A percentile compares a stretch with the other conserved stretches of the same genome.
phyloP scores from a whole-genome alignment of 1,140 invertebrate species.

The Tetragonula clypearis region DNA sequence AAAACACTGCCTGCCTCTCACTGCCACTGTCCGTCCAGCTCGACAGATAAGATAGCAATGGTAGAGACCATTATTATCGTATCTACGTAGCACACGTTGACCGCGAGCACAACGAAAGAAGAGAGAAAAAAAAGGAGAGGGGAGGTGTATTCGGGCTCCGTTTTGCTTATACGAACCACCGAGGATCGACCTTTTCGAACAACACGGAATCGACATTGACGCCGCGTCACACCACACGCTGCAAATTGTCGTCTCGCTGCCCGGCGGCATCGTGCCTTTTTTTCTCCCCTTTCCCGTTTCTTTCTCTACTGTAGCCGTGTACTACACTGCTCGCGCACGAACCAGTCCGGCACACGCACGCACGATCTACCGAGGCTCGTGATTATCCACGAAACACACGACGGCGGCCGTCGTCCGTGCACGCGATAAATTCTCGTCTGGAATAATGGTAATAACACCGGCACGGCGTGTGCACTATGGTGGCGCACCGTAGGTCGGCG shows the following conservation, averaged over 20 bases:
- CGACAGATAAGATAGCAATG: background rate
- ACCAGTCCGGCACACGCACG: background rate
- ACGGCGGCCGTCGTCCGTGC: background rate
- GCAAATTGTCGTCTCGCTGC: slow-evolving; percentile 15
- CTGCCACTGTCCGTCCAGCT: slow-evolving; percentile 30
- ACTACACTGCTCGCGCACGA: slow-evolving; percentile 34
- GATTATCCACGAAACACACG: background rate
- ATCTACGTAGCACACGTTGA: slow-evolving; percentile 37
- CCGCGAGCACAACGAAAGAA: slow-evolving; percentile 8
- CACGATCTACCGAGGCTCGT: background rate
- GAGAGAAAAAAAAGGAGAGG: background rate
- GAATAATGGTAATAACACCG: slow-evolving; percentile 40
- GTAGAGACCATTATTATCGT: slow-evolving; percentile 19
- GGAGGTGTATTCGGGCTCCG: background rate
- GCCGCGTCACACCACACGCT: slow-evolving; percentile 50
- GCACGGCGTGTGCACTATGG: slow-evolving; percentile 61
- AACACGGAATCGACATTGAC: slow-evolving; percentile 42
- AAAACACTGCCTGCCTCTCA: slow-evolving; percentile 40
- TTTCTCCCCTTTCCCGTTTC: background rate
- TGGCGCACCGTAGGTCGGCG: slow-evolving; percentile 50
- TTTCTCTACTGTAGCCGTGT: slow-evolving; percentile 1
- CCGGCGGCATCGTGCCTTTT: slow-evolving; percentile 34
- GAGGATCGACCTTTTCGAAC: background rate
- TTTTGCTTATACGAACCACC: slow-evolving; percentile 12
- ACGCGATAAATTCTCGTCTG: slow-evolving; percentile 1